Evolutionary conservation across 2,888 invertebrate species (phyloP), one percentile per base, ranked within the genome.

Genomic region (Cheilosia grossa): DNA sequence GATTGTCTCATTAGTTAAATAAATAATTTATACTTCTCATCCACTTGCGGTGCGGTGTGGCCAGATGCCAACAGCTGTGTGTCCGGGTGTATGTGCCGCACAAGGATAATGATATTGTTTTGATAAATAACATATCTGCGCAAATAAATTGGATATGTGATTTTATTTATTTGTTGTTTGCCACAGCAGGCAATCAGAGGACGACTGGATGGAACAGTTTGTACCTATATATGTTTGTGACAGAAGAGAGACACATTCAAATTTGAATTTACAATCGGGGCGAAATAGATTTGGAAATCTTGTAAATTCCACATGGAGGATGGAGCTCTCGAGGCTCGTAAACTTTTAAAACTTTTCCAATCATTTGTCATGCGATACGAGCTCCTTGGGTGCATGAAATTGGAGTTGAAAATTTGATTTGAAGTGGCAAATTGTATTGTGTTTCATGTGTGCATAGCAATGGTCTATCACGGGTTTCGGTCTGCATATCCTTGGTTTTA

Each of bases 1-100:
- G 82, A 87, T 87, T 87, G 87, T 87, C 80, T 87, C 87, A 87
- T 87, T 87, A 87, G 87, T 81, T 77, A 79, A 85, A 83, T 72
- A 87, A 77, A 87, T 85, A 87, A 81, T 85, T 85, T 85, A 63
- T 75, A 56, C 13, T 24, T 61, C 61, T 42, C 69, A 82, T 73
- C 53, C 69, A 77, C 72, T 78, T 70, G 70, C n/a, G 69, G 70
- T 77, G 74, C 27, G 47, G 33, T 74, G 49, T 30, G 40, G 33
- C 59, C 56, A 56, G 27, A 66, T 51, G 66, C 58, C 66, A 54
- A 47, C 17, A 64, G 40, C 59, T 54, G 44, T 6, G 2, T 30
- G 15, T 13, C 15, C 17, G 37, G 2, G 24, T 37, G 49, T 15
- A 19, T 51, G 37, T 64, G 15, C 24, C 33, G 24, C 40, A 37